A percentile compares a stretch with the other conserved stretches of the same genome.
Evolutionary conservation across 2,797 vertebrate genomes (phyloP).

Genomic region (Gymnodraco acuticeps): DNA sequence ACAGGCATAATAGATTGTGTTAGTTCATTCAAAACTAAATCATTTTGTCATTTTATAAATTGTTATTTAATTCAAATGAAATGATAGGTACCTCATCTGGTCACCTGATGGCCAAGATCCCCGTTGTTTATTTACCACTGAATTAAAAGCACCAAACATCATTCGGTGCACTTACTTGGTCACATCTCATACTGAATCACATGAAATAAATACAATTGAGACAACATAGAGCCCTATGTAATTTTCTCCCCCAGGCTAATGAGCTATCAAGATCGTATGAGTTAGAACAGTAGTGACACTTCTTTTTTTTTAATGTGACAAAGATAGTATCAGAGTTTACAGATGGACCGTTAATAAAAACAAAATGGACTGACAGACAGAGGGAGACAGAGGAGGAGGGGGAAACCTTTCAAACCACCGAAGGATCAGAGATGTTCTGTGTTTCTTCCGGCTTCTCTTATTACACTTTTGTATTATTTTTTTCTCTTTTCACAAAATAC

Average conservation of each 20-base stretch:
- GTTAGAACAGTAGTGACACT: neutral
- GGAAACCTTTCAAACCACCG: slow-evolving; percentile 8
- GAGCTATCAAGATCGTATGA: neutral
- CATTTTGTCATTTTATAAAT: slow-evolving; percentile 11
- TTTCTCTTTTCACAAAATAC: neutral
- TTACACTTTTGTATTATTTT: neutral
- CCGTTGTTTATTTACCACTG: neutral
- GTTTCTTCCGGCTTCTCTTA: neutral
- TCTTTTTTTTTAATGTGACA: neutral
- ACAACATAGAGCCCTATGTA: neutral
- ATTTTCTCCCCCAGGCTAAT: neutral
- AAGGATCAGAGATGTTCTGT: neutral
- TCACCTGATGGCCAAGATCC: neutral
- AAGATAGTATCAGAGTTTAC: neutral
- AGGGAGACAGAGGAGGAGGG: slow-evolving; percentile 19
- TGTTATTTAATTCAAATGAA: slow-evolving; percentile 1
- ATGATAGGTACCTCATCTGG: neutral
- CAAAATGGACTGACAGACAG: slow-evolving; percentile 4
- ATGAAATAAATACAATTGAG: neutral
- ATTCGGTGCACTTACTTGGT: neutral
- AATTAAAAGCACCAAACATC: neutral
- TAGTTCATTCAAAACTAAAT: slow-evolving; percentile 21
- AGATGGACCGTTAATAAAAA: neutral
- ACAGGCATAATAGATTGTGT: neutral
- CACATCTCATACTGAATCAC: neutral